Conservation (phyloP, 2,113 vertebrate species). For the Callospermophilus lateralis region DNA sequence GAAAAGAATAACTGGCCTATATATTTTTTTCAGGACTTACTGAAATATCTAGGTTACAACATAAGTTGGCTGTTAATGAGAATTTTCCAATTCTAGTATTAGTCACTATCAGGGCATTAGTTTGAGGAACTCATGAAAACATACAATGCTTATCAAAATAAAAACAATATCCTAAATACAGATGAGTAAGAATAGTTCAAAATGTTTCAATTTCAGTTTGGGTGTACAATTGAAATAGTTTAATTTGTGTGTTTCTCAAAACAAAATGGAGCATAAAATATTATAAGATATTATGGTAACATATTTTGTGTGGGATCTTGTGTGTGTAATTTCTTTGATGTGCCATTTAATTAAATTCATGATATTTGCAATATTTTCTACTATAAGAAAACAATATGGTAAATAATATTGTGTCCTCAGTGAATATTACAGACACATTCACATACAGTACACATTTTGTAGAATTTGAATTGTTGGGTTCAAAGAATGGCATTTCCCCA, state of each 20-base stretch:
- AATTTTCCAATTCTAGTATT: not conserved
- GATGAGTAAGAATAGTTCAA: not conserved
- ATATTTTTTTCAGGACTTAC: not conserved
- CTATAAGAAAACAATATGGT: not conserved
- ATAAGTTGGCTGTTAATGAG: not conserved
- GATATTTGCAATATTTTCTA: not conserved
- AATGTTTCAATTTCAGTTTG: not conserved
- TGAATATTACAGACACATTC: not conserved
- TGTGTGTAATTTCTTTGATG: not conserved
- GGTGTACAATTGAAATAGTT: not conserved
- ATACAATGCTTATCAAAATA: not conserved
- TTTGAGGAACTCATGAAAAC: not conserved
- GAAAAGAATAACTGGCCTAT: not conserved
- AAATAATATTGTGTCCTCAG: not conserved
- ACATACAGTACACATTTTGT: not conserved
- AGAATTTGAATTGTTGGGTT: not conserved
- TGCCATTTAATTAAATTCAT: not conserved
- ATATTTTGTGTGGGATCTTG: not conserved
- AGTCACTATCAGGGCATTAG: not conserved
- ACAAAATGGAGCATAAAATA: not conserved
- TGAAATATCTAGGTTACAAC: conserved; percentile 14
- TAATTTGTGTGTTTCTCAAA: not conserved
- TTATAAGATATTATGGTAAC: not conserved
- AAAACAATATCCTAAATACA: not conserved
- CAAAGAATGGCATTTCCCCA: not conserved